phyloP scores from a whole-genome alignment of 1,140 invertebrate species.

The Bombyx mori region DNA sequence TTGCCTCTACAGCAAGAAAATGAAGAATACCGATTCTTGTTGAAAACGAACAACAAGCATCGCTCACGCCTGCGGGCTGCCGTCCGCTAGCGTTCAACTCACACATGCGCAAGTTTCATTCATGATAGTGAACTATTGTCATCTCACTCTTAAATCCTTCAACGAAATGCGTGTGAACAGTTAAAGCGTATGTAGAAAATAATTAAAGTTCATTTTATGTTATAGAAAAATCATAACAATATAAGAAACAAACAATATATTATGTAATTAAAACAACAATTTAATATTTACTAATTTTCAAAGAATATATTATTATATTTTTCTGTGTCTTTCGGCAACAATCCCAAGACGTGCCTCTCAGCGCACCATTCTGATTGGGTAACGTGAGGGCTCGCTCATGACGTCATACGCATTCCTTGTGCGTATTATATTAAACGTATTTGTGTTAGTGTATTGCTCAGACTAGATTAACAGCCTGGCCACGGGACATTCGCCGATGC shows the following conservation, averaged over 20 bases:
- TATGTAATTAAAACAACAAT: no score
- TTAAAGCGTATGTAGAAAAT: constrained; percentile 4
- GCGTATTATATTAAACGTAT: constrained; percentile 53
- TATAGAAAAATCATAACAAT: not conserved
- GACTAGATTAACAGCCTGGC: no score
- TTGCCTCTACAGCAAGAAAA: constrained; percentile 45
- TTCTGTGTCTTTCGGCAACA: no score
- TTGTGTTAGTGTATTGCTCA: constrained; percentile 17
- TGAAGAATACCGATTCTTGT: constrained; percentile 33
- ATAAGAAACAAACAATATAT: no score
- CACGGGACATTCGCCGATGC: no score
- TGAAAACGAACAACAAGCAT: no score
- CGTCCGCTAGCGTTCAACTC: constrained; percentile 31
- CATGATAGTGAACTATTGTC: constrained; percentile 56
- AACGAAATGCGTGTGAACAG: constrained; percentile 27
- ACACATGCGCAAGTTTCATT: constrained; percentile 55
- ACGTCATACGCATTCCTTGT: constrained; percentile 61
- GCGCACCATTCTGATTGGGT: constrained; percentile 55
- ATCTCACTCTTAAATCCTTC: constrained; percentile 36
- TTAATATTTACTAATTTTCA: no score
- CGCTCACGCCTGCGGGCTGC: no score
- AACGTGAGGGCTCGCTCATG: constrained; percentile 45
- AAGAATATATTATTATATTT: no score
- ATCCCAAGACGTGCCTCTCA: constrained; percentile 46
- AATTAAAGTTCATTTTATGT: constrained; percentile 8